phyloP scores from a whole-genome alignment of 2,113 vertebrate genomes.

The Cynopterus brachyotis region DNA sequence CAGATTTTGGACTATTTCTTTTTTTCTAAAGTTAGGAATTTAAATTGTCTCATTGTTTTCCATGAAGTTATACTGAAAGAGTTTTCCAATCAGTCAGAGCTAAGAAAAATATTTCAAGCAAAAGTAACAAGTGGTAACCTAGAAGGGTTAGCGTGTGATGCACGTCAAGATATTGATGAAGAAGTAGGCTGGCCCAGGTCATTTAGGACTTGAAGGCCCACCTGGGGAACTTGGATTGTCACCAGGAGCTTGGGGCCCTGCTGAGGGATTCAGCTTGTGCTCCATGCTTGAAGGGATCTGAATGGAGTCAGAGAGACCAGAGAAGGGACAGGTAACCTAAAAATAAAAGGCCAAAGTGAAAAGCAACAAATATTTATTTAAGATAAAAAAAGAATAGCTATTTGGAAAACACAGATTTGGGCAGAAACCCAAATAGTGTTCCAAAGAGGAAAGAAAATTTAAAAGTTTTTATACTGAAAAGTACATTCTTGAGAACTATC shows the following conservation, averaged over 20 bases:
- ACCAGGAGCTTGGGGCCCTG: not conserved
- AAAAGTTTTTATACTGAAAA: not conserved
- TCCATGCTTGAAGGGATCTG: not conserved
- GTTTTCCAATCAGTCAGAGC: not conserved
- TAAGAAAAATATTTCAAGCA: not conserved
- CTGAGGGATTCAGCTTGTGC: not conserved
- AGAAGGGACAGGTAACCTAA: not conserved
- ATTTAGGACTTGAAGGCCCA: not conserved
- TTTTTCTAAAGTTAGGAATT: not conserved
- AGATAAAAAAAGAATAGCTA: not conserved
- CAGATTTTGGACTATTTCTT: not conserved
- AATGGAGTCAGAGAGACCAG: not conserved
- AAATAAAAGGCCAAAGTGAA: not conserved
- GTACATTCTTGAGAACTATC: not conserved
- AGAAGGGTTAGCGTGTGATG: not conserved
- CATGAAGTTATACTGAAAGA: not conserved
- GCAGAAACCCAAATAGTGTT: not conserved
- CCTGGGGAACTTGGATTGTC: not conserved
- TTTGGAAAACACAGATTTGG: not conserved
- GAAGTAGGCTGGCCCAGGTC: not conserved
- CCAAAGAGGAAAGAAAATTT: not conserved
- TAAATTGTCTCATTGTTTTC: not conserved
- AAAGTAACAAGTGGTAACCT: not conserved
- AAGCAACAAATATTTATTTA: not conserved
- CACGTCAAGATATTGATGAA: not conserved